phyloP scores from a whole-genome alignment of 64 coral and sea anemone species.

The Orbicella faveolata region DNA sequence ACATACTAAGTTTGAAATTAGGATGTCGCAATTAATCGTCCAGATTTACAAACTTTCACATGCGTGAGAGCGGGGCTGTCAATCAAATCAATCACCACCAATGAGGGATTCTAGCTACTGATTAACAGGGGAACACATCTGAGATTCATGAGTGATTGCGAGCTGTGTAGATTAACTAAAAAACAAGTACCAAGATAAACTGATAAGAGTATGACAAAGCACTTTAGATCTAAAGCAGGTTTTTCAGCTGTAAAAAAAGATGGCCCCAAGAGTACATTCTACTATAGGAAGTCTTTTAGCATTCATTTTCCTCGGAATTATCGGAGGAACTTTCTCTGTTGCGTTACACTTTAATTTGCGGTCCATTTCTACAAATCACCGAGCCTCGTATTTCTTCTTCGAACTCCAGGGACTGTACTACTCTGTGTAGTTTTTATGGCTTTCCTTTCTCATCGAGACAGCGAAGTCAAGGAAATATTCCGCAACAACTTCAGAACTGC shows the following conservation, averaged over 20 bases:
- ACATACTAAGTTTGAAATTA: no score
- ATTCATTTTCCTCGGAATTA: conserved; percentile 80
- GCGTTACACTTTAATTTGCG: conserved; percentile 63
- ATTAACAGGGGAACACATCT: no score
- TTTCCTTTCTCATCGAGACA: conserved; percentile 35
- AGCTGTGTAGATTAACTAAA: no score
- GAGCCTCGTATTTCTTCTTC: conserved; percentile 89
- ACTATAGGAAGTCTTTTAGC: conserved; percentile 60
- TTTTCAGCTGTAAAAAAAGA: not conserved
- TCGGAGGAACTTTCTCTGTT: conserved; percentile 84
- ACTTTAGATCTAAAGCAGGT: no score
- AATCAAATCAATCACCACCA: no score
- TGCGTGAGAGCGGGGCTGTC: no score
- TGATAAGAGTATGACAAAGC: no score
- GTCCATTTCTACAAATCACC: conserved; percentile 69
- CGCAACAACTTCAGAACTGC: conserved; percentile 54
- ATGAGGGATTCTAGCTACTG: no score
- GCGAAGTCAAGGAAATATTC: conserved; percentile 63
- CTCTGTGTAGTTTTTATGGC: conserved; percentile 62
- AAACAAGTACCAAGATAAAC: no score
- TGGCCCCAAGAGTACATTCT: conserved; percentile 70
- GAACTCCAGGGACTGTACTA: conserved; percentile 79
- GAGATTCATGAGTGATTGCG: no score
- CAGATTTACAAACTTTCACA: no score
- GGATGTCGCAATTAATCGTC: no score